A percentile compares a stretch with the other conserved stretches of the same genome.
These are phyloP conservation scores for Tor tambroides DNA, from an alignment of 2,113 vertebrate species.

Conservation along the genomic window DNA sequence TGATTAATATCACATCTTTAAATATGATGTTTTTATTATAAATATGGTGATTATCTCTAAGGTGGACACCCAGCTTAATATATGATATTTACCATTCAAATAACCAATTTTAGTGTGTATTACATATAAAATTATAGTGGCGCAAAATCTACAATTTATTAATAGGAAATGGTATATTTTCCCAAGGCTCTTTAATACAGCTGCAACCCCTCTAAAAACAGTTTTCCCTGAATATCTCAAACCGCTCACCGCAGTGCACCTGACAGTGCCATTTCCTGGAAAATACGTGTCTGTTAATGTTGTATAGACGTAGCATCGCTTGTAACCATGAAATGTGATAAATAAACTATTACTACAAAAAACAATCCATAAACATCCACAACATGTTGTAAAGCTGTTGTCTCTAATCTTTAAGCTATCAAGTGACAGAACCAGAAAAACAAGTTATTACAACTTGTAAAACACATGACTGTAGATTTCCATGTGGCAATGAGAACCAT, in stretches of 20 bases:
- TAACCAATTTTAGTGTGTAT: background rate
- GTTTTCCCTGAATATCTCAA: slow-evolving; percentile 6
- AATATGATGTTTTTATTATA: too few species aligned
- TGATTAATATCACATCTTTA: too few species aligned
- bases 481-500: too few species aligned
- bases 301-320: background rate
- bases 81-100: too few species aligned
- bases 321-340: background rate
- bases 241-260: slow-evolving; percentile 32
- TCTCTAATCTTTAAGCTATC: background rate
- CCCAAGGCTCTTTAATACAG: background rate
- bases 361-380: background rate
- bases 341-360: background rate
- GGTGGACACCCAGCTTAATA: too few species aligned
- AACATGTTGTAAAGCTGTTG: background rate
- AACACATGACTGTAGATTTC: too few species aligned
- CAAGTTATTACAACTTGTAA: too few species aligned
- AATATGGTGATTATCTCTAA: too few species aligned
- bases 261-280: slow-evolving; percentile 8
- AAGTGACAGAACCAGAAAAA: too few species aligned
- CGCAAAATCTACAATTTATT: background rate
- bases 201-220: background rate
- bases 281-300: slow-evolving; percentile 13
- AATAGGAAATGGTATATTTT: background rate
- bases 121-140: background rate